Percentiles rank a stretch among this genome's conserved stretches.
phyloP scores from a whole-genome alignment of 2,113 vertebrate species.

The Eulacestoma nigropectus region DNA sequence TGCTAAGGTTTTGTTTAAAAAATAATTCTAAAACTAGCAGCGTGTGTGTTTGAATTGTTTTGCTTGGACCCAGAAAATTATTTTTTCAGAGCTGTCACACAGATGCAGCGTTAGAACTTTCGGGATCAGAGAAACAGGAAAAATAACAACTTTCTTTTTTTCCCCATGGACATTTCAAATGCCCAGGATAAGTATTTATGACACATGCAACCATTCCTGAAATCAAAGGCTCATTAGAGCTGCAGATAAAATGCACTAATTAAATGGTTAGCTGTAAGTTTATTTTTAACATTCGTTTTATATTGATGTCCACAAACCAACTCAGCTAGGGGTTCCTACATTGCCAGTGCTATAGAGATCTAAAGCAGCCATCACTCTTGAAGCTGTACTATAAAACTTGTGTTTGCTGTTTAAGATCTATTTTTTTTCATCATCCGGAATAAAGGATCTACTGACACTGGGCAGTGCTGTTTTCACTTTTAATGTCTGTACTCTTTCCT shows the following conservation, averaged over 20 bases:
- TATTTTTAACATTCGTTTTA: background rate
- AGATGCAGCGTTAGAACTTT: background rate
- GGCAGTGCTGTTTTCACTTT: conserved; percentile 28
- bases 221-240: conserved; percentile 28
- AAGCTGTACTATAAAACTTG: background rate
- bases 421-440: background rate
- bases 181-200: background rate
- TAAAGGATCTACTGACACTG: conserved; percentile 1
- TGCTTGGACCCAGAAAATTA: accelerated
- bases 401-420: background rate
- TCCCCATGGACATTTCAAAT: background rate
- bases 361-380: background rate
- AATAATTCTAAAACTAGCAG: background rate
- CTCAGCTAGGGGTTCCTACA: background rate
- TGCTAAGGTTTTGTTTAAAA: background rate
- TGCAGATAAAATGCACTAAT: background rate
- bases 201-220: background rate
- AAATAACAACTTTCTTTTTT: background rate
- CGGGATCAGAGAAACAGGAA: background rate
- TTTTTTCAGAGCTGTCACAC: background rate
- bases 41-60: background rate
- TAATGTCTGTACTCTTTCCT: background rate
- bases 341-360: background rate
- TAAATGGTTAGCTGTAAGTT: background rate
- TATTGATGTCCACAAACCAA: background rate